Percentiles rank a stretch among this genome's conserved stretches.
Evolutionary conservation across 2,888 invertebrate species (phyloP).

Genomic region (Campaea margaritaria): DNA sequence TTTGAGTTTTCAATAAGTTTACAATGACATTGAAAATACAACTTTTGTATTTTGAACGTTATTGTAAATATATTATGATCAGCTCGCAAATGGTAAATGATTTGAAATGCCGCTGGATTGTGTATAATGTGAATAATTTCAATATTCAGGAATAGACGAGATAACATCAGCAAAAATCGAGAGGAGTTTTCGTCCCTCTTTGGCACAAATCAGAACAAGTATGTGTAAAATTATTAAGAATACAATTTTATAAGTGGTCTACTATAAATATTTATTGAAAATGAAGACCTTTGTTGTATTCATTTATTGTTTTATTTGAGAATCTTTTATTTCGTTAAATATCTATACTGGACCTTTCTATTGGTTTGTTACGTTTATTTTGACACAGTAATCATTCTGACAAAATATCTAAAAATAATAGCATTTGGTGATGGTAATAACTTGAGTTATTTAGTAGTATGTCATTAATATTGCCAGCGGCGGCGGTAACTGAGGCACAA

Average conservation of each 20-base stretch:
- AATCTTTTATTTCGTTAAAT: slow-evolving; percentile 49
- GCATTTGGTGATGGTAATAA: no score
- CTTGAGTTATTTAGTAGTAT: no score
- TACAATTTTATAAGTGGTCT: slow-evolving; percentile 45
- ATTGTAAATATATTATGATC: not conserved
- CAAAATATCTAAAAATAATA: no score
- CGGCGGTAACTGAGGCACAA: no score
- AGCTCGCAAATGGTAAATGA: not conserved
- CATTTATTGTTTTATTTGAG: slow-evolving; percentile 4
- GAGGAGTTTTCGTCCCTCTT: slow-evolving; percentile 74
- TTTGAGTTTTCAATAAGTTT: no score
- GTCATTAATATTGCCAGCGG: no score
- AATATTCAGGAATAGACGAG: slow-evolving; percentile 80
- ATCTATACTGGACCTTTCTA: slow-evolving; percentile 15
- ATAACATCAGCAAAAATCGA: slow-evolving; percentile 75
- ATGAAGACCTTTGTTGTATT: slow-evolving; percentile 6
- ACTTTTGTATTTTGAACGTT: not conserved
- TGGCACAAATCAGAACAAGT: slow-evolving; percentile 80
- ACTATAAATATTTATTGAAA: slow-evolving; percentile 67
- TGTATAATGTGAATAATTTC: slow-evolving; percentile 52
- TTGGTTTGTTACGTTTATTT: no score
- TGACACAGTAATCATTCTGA: no score
- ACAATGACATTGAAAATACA: not conserved
- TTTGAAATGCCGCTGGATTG: slow-evolving; percentile 4
- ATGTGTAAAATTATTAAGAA: slow-evolving; percentile 57